These are phyloP conservation scores for Nibea albiflora DNA, from an alignment of 2,113 vertebrate species.

Conservation along the genomic window DNA sequence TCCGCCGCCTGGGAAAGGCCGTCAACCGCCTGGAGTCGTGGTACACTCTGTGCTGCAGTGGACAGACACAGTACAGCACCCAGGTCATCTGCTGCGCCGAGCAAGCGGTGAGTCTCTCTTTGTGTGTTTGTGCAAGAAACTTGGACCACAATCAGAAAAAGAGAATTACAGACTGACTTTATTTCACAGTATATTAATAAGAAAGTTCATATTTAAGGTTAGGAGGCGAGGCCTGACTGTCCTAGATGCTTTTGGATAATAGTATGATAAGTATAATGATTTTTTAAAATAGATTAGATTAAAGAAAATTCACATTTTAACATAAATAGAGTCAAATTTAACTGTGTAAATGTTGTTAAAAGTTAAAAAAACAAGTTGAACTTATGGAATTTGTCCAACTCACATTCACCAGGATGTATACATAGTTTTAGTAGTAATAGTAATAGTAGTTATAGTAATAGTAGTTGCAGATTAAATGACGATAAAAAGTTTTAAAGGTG, in stretches of 20 bases:
- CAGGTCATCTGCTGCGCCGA: slow-evolving; percentile 79
- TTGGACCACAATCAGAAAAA: background rate
- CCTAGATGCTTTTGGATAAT: background rate
- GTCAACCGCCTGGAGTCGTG: slow-evolving; percentile 83
- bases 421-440: background rate
- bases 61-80: background rate
- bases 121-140: background rate
- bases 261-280: background rate
- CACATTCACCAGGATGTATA: background rate
- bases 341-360: too few relatives aligned
- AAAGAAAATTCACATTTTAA: too few relatives aligned
- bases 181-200: background rate
- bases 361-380: background rate
- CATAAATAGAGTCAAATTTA: too few relatives aligned
- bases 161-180: background rate
- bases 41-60: slow-evolving; percentile 76
- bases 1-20: slow-evolving; percentile 79
- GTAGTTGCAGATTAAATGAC: background rate
- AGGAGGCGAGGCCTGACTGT: background rate
- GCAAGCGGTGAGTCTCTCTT: slow-evolving; percentile 79
- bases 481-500: background rate
- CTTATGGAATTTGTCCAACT: background rate
- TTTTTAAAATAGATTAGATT: too few relatives aligned
- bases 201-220: background rate
- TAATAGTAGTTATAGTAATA: too few relatives aligned